Evolutionary conservation across 2,113 vertebrate species (phyloP), one percentile per base, ranked within the genome.

Genomic region (Eptatretus burgeri): DNA sequence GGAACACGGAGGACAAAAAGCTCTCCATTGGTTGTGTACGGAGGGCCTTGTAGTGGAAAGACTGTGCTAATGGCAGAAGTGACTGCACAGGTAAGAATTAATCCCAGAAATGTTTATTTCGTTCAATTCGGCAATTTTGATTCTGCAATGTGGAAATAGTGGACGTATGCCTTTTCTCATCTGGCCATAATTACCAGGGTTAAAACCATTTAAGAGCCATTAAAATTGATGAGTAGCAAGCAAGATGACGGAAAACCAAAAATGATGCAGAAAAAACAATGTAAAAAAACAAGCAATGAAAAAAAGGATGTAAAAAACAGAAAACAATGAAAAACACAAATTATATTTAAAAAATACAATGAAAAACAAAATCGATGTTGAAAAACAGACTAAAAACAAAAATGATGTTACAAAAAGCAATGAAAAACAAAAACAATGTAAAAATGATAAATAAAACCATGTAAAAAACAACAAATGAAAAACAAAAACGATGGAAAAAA

Each of bases 11-110:
- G 56, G n/a, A 17, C 56, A n/a, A 77, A 81, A 64, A 74, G 80
- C 72, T 82, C 77, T 69, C 91, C 89, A 41, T 77, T 91, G 50
- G 75, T 93, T 69, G 65, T 94, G 66, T 88, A 80, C 1, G 91
- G 91, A n/a, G 91, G 91, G 63, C 89, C 89, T 0, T 98, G 91
- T 73, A 93, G 85, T 1, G 91, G 91, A 66, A 98, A 98, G 78
- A 98, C 91, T 0, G 77, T 98, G 67, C 71, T 98, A 69, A 72
- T 98, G 52, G 80, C 87, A 0, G 85, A 98, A 78, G 81, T 78
- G 19, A 83, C 87, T 5, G 89, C 85, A 75, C 81, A 94, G 91
- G 91, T 95, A 79, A 76, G 62, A 62, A 11, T 17, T 64, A 63
- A 62, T 56, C 20, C 13, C 1, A 50, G 16, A 41, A 41, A 41